Conservation (phyloP, 2,797 vertebrate species). For the Hoplostethus atlanticus region DNA sequence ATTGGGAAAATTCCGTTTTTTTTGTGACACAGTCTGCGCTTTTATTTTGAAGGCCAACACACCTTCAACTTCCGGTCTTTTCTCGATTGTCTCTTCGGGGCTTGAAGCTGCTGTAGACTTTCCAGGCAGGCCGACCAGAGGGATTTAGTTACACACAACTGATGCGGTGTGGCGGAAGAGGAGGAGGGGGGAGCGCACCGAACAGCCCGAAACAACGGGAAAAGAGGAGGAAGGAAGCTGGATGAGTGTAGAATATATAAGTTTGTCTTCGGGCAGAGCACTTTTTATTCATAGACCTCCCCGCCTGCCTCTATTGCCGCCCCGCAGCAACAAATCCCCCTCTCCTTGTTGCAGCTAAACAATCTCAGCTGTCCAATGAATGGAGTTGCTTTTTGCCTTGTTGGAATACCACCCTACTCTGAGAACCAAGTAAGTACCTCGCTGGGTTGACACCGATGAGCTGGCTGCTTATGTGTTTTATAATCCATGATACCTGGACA, state of each 20-base stretch:
- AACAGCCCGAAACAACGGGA: constrained; percentile 75
- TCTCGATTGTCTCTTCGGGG: neutral
- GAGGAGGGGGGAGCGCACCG: constrained; percentile 59
- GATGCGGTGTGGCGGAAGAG: constrained; percentile 77
- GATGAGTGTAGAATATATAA: constrained; percentile 60
- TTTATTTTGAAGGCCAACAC: constrained; percentile 63
- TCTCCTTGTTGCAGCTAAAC: constrained; percentile 67
- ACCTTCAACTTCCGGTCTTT: constrained; percentile 46
- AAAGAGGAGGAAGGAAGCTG: constrained; percentile 73
- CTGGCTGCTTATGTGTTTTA: neutral
- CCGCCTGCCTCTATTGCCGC: constrained; percentile 42
- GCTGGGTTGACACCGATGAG: neutral
- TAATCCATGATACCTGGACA: neutral
- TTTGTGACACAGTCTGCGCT: too few species aligned
- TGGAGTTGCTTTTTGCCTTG: constrained; percentile 99
- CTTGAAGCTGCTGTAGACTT: constrained; percentile 47
- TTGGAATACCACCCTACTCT: constrained; percentile 95
- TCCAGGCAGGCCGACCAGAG: constrained; percentile 63
- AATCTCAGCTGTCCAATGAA: constrained; percentile 91
- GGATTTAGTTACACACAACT: constrained; percentile 71
- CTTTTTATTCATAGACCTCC: constrained; percentile 25
- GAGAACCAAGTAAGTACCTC: constrained; percentile 88
- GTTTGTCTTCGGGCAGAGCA: constrained; percentile 37
- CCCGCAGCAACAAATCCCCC: constrained; percentile 57
- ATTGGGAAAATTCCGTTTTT: too few species aligned